Evolutionary conservation across 2,113 vertebrate genomes (phyloP).

Genomic region (Orthonyx spaldingii): DNA sequence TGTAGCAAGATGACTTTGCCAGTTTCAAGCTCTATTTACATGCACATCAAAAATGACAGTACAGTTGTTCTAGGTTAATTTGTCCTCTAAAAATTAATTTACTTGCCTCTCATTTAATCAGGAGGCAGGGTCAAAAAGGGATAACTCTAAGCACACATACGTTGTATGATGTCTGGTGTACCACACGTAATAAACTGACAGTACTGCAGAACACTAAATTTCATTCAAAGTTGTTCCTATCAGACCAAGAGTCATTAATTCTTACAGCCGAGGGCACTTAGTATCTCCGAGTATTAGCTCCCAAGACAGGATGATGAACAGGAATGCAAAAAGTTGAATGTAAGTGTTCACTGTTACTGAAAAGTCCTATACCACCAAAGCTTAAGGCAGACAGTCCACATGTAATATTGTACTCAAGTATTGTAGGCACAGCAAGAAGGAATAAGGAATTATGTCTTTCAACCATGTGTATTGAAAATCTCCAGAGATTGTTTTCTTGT

Average conservation of each 20-base stretch:
- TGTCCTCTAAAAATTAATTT: constrained; percentile 13
- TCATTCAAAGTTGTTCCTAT: not conserved
- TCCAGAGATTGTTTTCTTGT: not conserved
- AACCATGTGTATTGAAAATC: not conserved
- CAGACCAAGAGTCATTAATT: not conserved
- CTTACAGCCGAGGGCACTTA: constrained; percentile 10
- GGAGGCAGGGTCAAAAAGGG: constrained; percentile 12
- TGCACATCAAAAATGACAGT: constrained; percentile 2
- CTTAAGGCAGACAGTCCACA: constrained; percentile 29
- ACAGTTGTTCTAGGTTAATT: constrained; percentile 8
- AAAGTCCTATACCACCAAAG: not conserved
- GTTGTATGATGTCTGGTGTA: not conserved
- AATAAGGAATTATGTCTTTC: not conserved
- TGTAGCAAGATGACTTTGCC: not conserved
- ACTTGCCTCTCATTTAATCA: constrained; percentile 23
- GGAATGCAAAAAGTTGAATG: constrained; percentile 27
- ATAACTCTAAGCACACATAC: not conserved
- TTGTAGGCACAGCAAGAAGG: constrained; percentile 15
- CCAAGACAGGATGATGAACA: not conserved
- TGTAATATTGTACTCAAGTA: not conserved
- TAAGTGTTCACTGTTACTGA: not conserved
- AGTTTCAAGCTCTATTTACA: constrained; percentile 39
- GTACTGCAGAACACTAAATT: not conserved
- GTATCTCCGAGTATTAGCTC: constrained; percentile 36
- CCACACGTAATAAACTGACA: not conserved